Conservation (phyloP, 2,113 vertebrate genomes). For the Anolis sagrei region DNA sequence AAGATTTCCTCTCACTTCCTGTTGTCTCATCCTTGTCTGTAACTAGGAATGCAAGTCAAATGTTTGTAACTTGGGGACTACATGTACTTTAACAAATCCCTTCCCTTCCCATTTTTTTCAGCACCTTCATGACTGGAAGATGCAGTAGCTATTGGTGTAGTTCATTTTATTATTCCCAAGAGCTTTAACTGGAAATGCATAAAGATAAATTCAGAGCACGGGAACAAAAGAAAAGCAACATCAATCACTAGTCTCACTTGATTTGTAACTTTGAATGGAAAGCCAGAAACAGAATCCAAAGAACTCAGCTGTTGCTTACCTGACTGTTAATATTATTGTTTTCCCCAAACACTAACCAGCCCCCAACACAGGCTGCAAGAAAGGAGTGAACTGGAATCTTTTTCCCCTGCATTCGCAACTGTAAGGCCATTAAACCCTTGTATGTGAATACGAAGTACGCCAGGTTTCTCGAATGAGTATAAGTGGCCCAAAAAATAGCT, state of each 20-base stretch:
- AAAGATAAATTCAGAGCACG: not conserved
- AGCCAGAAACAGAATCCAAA: not conserved
- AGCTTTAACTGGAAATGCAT: not conserved
- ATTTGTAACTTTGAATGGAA: not conserved
- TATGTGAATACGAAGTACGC: slow-evolving; percentile 93
- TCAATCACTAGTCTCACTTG: not conserved
- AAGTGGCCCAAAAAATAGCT: slow-evolving; percentile 89
- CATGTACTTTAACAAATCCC: not conserved
- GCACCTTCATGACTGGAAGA: not conserved
- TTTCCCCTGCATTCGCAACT: slow-evolving; percentile 84
- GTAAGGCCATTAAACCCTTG: slow-evolving; percentile 87
- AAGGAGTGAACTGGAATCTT: slow-evolving; percentile 88
- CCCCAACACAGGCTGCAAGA: slow-evolving; percentile 90
- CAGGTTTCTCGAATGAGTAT: slow-evolving; percentile 90
- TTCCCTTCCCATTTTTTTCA: not conserved
- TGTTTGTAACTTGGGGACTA: too few relatives aligned
- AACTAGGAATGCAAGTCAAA: too few relatives aligned
- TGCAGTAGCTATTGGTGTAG: not conserved
- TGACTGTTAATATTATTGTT: slow-evolving; percentile 96
- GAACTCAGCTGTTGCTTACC: slow-evolving; percentile 73
- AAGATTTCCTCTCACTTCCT: too few relatives aligned
- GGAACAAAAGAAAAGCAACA: not conserved
- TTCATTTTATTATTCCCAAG: not conserved
- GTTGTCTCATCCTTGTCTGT: too few relatives aligned
- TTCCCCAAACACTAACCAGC: slow-evolving; percentile 89